Evolutionary conservation across 2,888 invertebrate genomes (phyloP).

Genomic region (Drosophila prolongata): DNA sequence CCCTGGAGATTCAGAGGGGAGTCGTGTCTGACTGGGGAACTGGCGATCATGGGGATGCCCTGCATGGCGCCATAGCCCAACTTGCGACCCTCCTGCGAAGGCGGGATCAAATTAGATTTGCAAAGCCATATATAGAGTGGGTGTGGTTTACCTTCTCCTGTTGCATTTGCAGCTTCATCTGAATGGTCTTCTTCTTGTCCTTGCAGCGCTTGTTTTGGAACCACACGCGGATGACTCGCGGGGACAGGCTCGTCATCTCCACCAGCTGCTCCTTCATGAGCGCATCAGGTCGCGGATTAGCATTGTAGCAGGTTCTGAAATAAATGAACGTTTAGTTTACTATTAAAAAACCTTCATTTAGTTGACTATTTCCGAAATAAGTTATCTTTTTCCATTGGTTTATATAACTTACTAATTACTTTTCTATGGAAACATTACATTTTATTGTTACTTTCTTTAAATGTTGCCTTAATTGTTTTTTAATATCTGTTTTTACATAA

Average conservation of each 20-base stretch:
- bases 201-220: conserved; percentile 99
- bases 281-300: conserved; percentile 99
- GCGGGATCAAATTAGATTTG: background rate
- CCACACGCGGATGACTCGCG: conserved; percentile 99
- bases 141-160: conserved; percentile 94
- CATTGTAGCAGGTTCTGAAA: conserved; percentile 95
- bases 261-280: conserved; percentile 99
- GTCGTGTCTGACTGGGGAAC: conserved; percentile 96
- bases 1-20: conserved; percentile 94
- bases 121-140: background rate
- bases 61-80: conserved; percentile 97
- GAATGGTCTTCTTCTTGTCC: conserved; percentile 98
- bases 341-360: too few species aligned
- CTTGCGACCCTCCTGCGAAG: conserved; percentile 94
- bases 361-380: too few species aligned
- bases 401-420: too few species aligned
- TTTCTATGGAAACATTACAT: too few species aligned
- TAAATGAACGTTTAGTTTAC: too few species aligned
- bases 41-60: conserved; percentile 98
- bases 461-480: too few species aligned
- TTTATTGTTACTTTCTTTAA: too few species aligned
- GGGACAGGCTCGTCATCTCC: conserved; percentile 99
- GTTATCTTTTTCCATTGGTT: too few species aligned
- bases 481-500: too few species aligned
- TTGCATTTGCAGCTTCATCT: conserved; percentile 98